Evolutionary conservation across 2,113 vertebrate genomes (phyloP).

Genomic region (Chloropsis cyanopogon): DNA sequence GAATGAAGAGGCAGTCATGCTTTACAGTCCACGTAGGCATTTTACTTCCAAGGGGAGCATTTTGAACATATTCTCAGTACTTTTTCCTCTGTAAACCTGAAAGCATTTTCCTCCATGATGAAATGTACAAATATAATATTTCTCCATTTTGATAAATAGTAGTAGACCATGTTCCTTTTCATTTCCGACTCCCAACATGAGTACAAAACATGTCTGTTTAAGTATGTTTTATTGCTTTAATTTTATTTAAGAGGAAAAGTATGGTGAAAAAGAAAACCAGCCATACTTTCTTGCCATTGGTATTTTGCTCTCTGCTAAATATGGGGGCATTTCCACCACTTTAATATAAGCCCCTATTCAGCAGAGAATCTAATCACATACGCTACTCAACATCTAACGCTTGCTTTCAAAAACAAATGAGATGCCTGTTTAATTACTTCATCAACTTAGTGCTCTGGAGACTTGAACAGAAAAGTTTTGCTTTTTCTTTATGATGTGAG

Average conservation of each 20-base stretch:
- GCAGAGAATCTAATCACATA: neutral
- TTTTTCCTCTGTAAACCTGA: neutral
- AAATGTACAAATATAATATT: neutral
- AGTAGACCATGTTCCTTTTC: neutral
- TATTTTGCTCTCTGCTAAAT: neutral
- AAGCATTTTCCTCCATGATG: neutral
- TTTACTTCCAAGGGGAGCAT: constrained; percentile 5
- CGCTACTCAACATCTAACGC: fast-evolving
- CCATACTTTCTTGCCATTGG: neutral
- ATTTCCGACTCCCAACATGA: neutral
- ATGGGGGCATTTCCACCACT: neutral
- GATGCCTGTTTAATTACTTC: neutral
- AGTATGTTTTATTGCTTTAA: neutral
- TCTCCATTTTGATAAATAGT: neutral
- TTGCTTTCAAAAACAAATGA: neutral
- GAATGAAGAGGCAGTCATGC: neutral
- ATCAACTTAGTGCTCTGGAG: neutral
- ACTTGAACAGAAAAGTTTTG: neutral
- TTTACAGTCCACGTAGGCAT: neutral
- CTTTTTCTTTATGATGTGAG: neutral
- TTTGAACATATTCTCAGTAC: neutral
- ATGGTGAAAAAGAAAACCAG: neutral
- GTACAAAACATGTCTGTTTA: neutral
- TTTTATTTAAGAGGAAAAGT: neutral
- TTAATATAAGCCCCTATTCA: neutral